These are phyloP conservation scores for Indicator maculatus DNA, from an alignment of 2,113 vertebrate species.

Conservation along the genomic window DNA sequence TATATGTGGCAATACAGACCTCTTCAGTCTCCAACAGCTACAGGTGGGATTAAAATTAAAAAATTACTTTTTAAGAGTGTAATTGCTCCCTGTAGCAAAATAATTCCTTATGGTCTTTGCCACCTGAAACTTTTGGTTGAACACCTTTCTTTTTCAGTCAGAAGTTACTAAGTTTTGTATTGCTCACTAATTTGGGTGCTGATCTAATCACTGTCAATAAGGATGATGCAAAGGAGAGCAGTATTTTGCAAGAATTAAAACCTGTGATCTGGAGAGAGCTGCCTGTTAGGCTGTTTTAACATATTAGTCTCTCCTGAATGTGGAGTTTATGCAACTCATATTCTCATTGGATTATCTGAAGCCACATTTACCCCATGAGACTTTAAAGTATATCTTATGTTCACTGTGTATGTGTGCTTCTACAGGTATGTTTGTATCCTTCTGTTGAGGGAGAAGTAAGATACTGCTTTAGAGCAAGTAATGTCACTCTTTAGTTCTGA, in stretches of 20 bases:
- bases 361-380: not conserved
- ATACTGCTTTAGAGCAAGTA: not conserved
- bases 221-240: not conserved
- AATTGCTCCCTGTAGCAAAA: slow-evolving; percentile 39
- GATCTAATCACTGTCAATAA: not conserved
- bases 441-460: not conserved
- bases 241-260: not conserved
- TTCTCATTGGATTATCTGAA: not conserved
- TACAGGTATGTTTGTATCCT: not conserved
- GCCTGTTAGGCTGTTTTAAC: not conserved
- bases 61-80: slow-evolving; percentile 36
- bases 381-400: not conserved
- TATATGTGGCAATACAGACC: not conserved
- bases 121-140: slow-evolving; percentile 8
- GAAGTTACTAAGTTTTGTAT: not conserved
- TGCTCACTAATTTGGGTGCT: not conserved
- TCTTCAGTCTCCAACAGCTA: slow-evolving; percentile 21
- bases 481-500: not conserved
- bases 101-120: slow-evolving; percentile 33
- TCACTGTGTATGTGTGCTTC: not conserved
- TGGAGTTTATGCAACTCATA: not conserved
- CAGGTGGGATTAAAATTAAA: slow-evolving; percentile 38
- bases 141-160: not conserved
- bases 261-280: not conserved
- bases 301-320: fast-evolving